Percentiles rank a stretch among this genome's conserved stretches.
Evolutionary conservation across 2,888 invertebrate genomes (phyloP).

Genomic region (Aleiodes alternator): DNA sequence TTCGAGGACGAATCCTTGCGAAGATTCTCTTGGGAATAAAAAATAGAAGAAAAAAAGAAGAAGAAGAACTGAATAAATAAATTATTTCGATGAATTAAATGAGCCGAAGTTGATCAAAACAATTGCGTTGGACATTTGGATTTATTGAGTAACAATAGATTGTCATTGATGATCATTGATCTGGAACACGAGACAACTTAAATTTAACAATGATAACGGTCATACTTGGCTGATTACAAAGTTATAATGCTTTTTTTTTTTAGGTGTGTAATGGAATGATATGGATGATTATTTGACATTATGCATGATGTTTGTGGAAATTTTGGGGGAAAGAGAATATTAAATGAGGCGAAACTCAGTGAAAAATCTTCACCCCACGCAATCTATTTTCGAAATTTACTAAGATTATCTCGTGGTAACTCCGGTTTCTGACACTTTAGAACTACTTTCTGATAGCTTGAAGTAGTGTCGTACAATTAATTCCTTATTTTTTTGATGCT

Average conservation of each 20-base stretch:
- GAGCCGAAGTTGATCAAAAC: background rate
- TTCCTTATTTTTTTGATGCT: too few species aligned
- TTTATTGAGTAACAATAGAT: constrained; percentile 22
- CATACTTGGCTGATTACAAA: background rate
- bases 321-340: constrained; percentile 35
- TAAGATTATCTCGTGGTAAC: background rate
- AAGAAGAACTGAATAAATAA: too few species aligned
- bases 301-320: background rate
- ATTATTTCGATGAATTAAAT: too few species aligned
- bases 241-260: background rate
- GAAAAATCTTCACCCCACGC: constrained; percentile 31
- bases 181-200: background rate
- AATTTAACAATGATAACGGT: background rate
- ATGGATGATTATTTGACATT: background rate
- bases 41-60: too few species aligned
- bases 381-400: constrained; percentile 17
- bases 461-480: too few species aligned
- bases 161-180: constrained; percentile 18
- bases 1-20: too few species aligned
- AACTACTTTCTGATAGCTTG: too few species aligned
- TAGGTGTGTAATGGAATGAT: constrained; percentile 9
- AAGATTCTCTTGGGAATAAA: too few species aligned
- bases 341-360: constrained; percentile 7
- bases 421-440: too few species aligned
- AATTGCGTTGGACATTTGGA: background rate